phyloP scores from a whole-genome alignment of 2,113 vertebrate genomes.

The Lonchura striata region DNA sequence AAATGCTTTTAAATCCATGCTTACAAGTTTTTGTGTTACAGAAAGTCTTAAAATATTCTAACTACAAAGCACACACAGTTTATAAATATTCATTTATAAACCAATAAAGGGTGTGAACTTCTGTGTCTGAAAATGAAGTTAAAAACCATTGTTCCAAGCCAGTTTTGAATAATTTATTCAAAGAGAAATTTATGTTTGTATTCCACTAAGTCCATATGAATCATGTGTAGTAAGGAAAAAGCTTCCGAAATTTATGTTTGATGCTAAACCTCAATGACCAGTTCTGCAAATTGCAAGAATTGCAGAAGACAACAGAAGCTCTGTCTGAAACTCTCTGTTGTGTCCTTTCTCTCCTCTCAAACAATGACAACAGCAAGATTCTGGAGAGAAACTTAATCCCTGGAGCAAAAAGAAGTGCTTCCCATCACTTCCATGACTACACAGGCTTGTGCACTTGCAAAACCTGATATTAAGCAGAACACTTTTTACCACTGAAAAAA shows the following conservation, averaged over 20 bases:
- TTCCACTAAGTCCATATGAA: not conserved
- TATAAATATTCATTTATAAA: not conserved
- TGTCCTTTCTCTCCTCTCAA: not conserved
- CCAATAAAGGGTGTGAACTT: not conserved
- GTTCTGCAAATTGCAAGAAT: not conserved
- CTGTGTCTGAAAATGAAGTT: not conserved
- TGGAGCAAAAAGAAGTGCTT: not conserved
- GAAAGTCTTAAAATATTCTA: not conserved
- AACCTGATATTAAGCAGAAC: not conserved
- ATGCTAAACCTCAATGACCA: not conserved
- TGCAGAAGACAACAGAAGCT: not conserved
- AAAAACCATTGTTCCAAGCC: not conserved
- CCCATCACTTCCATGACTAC: not conserved
- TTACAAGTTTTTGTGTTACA: not conserved
- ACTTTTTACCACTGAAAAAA: not conserved
- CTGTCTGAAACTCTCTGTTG: not conserved
- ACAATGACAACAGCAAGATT: not conserved
- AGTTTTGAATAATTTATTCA: not conserved
- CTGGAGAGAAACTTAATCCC: not conserved
- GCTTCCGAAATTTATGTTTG: not conserved
- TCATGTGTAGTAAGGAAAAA: not conserved
- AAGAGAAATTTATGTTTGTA: not conserved
- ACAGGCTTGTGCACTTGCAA: not conserved
- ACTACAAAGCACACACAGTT: not conserved
- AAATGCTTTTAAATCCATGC: not conserved